These are phyloP conservation scores for Agrypnia vestita DNA, from an alignment of 1,140 invertebrate species.

Conservation along the genomic window DNA sequence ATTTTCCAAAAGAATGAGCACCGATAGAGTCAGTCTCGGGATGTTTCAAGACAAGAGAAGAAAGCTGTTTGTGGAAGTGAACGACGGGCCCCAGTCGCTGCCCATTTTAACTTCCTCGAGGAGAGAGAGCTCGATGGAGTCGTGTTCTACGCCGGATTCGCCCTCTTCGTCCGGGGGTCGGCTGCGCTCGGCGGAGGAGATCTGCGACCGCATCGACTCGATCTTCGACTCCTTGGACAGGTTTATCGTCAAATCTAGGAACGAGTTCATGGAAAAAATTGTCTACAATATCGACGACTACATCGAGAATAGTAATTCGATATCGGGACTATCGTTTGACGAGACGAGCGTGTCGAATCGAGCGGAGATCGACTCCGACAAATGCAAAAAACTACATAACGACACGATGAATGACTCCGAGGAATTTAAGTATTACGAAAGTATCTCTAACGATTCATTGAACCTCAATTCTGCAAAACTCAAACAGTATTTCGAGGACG, in stretches of 20 bases:
- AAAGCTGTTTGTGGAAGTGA: background rate
- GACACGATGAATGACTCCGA: no score
- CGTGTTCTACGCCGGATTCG: no score
- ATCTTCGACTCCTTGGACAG: conserved; percentile 10
- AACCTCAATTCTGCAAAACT: no score
- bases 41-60: background rate
- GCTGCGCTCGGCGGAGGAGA: conserved; percentile 8
- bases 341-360: background rate
- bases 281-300: background rate
- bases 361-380: no score
- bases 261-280: background rate
- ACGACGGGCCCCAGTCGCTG: background rate
- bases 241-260: background rate
- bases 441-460: no score
- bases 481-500: no score
- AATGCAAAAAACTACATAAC: no score
- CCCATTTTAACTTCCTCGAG: background rate
- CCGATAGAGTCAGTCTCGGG: background rate
- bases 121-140: background rate
- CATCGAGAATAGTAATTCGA: background rate
- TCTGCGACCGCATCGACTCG: conserved; percentile 24
- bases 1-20: conserved; percentile 1
- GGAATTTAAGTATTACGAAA: no score
- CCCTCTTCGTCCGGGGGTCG: background rate
- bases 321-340: conserved; percentile 35